Base-by-base conservation (phyloP, 2,888 invertebrate genomes). In the Lepidocyrtinus sp. region DNA sequence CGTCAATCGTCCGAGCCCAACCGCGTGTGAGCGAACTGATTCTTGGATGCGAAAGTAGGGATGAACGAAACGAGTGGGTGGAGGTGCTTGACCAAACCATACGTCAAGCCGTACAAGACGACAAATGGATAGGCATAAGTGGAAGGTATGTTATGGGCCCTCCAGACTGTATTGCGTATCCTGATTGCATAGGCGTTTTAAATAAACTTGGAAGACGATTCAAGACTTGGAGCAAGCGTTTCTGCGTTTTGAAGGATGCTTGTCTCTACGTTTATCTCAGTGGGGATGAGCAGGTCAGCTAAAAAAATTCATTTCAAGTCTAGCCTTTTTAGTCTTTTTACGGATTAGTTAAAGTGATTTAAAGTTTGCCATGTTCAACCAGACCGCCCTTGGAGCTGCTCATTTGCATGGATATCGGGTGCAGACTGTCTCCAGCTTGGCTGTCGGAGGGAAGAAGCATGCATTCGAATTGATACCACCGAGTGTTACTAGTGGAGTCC, bases 201-300 rank as follows among this genome's bases (percentile, higher is more conserved):
- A 93, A 93, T 90, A 97, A 97, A 89, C 91, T 97, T 84, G 89
- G 89, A 45, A 87, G 89, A 67, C 85, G 95, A 91, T 94, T 95
- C 88, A 90, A 90, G 86, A 94, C 95, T 21, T 98, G 97, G 97
- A 94, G 94, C 82, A 93, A 95, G 87, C 92, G 96, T 71, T 98
- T 96, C 90, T 97, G 97, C 90, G 95, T 98, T 45, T 91, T 98
- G 63, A 98, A 97, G 89, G 97, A 97, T 89, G 98, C 97, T 61
- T 96, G 96, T 87, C 91, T 98, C 24, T 98, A 96, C 90, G 96
- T 97, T 89, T 98, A 96, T 26, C 45, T 74, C 1, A n/a, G 55
- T 90, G 94, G 68, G 17, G 69, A 77, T 1, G 82, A 83, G 67
- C 81, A 83, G 77, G 85, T 84, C n/a, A 75, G 63, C 2, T 19